Evolutionary conservation across 2,113 vertebrate species (phyloP).

Genomic region (Gulo gulo): DNA sequence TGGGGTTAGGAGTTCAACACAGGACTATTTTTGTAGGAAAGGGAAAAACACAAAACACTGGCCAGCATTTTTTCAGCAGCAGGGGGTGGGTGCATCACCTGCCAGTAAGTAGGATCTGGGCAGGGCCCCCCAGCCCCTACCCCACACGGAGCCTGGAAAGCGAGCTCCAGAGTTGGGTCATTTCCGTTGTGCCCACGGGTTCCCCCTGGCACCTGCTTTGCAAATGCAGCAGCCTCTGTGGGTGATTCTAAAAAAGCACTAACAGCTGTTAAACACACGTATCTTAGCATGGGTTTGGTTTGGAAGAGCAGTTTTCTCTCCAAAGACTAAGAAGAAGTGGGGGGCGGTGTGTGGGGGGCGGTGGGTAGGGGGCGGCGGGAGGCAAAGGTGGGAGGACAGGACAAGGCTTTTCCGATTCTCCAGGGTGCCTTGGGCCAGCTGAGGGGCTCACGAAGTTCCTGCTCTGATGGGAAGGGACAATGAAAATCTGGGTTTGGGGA

Average conservation of each 20-base stretch:
- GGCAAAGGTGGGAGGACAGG: accelerated
- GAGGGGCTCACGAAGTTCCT: neutral
- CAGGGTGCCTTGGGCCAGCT: neutral
- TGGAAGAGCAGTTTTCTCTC: neutral
- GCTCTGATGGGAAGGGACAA: too few species aligned
- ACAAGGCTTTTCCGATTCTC: too few species aligned
- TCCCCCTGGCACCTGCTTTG: neutral
- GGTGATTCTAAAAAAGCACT: neutral
- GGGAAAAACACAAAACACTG: neutral
- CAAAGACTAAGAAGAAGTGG: neutral
- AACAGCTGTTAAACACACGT: neutral
- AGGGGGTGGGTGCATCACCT: accelerated
- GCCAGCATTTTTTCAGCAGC: neutral
- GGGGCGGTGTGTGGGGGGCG: neutral
- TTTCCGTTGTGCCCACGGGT: accelerated
- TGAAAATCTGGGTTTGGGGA: neutral
- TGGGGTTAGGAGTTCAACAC: neutral
- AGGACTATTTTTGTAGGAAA: too few species aligned
- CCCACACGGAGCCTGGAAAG: accelerated
- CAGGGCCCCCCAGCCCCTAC: accelerated
- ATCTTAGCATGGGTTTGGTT: neutral
- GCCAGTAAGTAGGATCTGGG: too few species aligned
- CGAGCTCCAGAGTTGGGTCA: accelerated
- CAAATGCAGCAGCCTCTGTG: neutral
- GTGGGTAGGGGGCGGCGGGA: neutral